These are phyloP conservation scores for Ormyrus nitidulus DNA, from an alignment of 2,888 invertebrate species.

Conservation along the genomic window DNA sequence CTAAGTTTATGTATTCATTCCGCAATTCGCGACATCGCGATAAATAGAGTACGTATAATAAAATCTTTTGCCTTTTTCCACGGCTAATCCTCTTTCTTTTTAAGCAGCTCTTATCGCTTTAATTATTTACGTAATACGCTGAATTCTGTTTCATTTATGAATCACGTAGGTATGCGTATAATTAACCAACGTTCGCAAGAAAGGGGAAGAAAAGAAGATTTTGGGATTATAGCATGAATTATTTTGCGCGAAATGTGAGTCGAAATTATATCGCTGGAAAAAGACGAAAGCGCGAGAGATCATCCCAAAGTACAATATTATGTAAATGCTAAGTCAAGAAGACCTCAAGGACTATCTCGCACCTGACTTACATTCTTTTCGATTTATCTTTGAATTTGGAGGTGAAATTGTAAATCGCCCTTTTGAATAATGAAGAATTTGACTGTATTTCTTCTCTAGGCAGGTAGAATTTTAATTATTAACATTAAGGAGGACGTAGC, in stretches of 20 bases:
- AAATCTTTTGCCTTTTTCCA: background rate
- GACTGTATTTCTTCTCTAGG: too few relatives aligned
- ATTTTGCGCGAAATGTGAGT: background rate
- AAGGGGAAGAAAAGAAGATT: too few relatives aligned
- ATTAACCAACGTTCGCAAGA: background rate
- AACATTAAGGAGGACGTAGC: too few relatives aligned
- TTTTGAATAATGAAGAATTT: too few relatives aligned
- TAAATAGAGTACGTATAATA: conserved; percentile 5
- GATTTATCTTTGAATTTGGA: too few relatives aligned
- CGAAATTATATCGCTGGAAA: background rate
- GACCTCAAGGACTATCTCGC: too few relatives aligned
- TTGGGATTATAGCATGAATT: background rate
- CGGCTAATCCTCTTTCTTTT: background rate
- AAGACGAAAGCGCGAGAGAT: too few relatives aligned
- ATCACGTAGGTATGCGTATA: background rate
- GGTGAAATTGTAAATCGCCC: too few relatives aligned
- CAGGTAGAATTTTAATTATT: too few relatives aligned
- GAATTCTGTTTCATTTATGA: conserved; percentile 8
- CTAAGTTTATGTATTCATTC: conserved; percentile 5
- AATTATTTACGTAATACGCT: background rate
- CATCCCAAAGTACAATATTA: too few relatives aligned
- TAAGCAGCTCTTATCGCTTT: conserved; percentile 18
- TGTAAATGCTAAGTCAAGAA: too few relatives aligned
- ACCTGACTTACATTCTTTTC: too few relatives aligned
- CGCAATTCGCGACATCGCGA: background rate